Base-by-base conservation (phyloP, 1,140 invertebrate species). In the Drosophila kurseongensis region DNA sequence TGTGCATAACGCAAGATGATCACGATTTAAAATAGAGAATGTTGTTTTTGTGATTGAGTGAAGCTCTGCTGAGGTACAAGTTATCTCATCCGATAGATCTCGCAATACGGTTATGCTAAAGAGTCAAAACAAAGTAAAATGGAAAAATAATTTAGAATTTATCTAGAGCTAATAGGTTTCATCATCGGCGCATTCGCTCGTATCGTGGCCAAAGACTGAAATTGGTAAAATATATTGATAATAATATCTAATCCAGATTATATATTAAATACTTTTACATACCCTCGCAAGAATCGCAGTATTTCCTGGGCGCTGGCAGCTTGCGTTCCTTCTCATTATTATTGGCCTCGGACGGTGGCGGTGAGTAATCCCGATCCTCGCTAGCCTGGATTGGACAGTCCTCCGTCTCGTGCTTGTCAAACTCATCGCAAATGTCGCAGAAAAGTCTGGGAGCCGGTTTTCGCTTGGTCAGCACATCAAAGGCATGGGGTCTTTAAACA, bases 381-480 rank as follows among this genome's bases (percentile, higher is more conserved):
- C 94, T 95, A 8, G 95, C 95, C 93, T 99, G 98, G 14, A 95
- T 93, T 14, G 98, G 98, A 93, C 98, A 99, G 92, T 99, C 98
- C 92, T 99, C 98, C 0, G 98, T 99, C 91, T 99, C 98, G 90
- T 99, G 98, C 59, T 95, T 93, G 93, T 99, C 98, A 94, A 99
- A 99, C 90, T 96, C 94, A 93, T 99, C 98, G 93, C 98, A 99
- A 81, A 99, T 99, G 94, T 99, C 98, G 94, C 98, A 99, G 93
- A 97, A 99, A 76, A 98, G 93, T 45, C 98, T 95, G 27, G 97
- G 96, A 16, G 96, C 94, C 5, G 94, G 93, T 57, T 93, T 89
- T 5, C 89, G 77, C 38, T 88, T 92, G 38, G 67, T 60, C 16
- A 91, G 23, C 51, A 86, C 55, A 54, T 92, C 84, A 44, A 90